Percentiles rank a stretch among this genome's conserved stretches.
Conservation (phyloP, 2,113 vertebrate species). For the Eublepharis macularius region DNA sequence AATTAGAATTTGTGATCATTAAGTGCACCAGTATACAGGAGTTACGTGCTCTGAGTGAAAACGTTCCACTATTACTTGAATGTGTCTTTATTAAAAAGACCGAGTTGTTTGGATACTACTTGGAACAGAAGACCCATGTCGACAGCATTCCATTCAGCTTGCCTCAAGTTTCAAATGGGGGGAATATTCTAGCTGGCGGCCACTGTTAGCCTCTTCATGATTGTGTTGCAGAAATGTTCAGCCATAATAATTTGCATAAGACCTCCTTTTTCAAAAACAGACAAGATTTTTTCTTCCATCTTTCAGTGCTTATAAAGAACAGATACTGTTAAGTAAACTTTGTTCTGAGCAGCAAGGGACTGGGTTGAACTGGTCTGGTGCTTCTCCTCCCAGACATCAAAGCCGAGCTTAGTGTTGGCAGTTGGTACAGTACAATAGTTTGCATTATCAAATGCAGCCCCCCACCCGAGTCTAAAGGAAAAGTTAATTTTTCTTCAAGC, state of each 20-base stretch:
- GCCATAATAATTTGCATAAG: slow-evolving; percentile 30
- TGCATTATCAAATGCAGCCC: slow-evolving; percentile 60
- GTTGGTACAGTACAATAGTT: slow-evolving; percentile 67
- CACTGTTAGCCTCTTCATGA: slow-evolving; percentile 49
- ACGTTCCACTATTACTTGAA: slow-evolving; percentile 78
- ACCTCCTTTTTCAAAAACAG: not conserved
- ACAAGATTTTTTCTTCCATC: slow-evolving; percentile 59
- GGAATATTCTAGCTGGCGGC: slow-evolving; percentile 51
- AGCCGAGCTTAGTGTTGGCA: slow-evolving; percentile 69
- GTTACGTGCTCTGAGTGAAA: slow-evolving; percentile 81
- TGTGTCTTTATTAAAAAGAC: slow-evolving; percentile 69
- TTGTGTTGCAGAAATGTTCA: slow-evolving; percentile 35
- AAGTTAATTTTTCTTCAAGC: slow-evolving; percentile 40
- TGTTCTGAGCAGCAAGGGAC: slow-evolving; percentile 83
- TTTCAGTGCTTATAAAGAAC: slow-evolving; percentile 63
- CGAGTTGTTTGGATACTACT: slow-evolving; percentile 41
- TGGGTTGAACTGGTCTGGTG: slow-evolving; percentile 1
- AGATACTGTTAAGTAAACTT: slow-evolving; percentile 69
- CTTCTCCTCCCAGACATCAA: slow-evolving; percentile 57
- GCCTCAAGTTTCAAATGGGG: slow-evolving; percentile 25
- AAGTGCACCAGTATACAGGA: slow-evolving; percentile 80
- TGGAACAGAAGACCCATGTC: slow-evolving; percentile 37
- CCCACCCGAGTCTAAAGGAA: slow-evolving; percentile 37
- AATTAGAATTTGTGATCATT: slow-evolving; percentile 73
- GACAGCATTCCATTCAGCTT: slow-evolving; percentile 28